Evolutionary conservation across 2,113 vertebrate species (phyloP).

Genomic region (Gallinago undulata): DNA sequence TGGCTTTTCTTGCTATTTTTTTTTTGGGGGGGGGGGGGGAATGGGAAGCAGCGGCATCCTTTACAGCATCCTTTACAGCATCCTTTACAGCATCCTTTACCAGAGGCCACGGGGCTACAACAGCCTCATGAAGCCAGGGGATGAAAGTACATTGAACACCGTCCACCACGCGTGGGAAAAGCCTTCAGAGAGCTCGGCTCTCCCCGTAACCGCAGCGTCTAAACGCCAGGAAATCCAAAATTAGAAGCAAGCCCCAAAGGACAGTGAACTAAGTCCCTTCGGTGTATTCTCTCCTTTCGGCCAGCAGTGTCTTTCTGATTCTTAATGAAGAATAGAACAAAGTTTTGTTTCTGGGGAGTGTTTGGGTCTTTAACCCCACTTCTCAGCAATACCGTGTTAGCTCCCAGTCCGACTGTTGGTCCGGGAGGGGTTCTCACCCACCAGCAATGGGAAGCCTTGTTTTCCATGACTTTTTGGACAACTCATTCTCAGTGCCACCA

Average conservation of each 20-base stretch:
- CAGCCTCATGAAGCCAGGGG: not conserved
- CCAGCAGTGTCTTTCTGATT: accelerated
- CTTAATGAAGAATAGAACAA: accelerated
- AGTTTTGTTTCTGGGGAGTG: not conserved
- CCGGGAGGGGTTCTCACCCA: no score
- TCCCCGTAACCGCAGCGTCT: not conserved
- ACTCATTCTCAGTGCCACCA: not conserved
- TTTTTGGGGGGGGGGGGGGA: not conserved
- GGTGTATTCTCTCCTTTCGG: not conserved
- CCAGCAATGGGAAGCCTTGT: not conserved
- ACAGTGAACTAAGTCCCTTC: accelerated
- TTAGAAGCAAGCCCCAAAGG: not conserved
- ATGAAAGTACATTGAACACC: not conserved
- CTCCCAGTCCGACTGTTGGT: no score
- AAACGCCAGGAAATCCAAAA: not conserved
- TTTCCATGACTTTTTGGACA: not conserved
- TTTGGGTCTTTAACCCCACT: not conserved
- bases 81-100: not conserved
- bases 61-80: not conserved
- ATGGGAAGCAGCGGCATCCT: not conserved
- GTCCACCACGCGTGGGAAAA: not conserved
- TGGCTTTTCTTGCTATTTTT: not conserved
- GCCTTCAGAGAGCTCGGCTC: not conserved
- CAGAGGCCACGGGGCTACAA: not conserved
- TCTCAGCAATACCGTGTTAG: not conserved